phyloP scores from a whole-genome alignment of 1,140 invertebrate genomes.

The Anoplolepis gracilipes region DNA sequence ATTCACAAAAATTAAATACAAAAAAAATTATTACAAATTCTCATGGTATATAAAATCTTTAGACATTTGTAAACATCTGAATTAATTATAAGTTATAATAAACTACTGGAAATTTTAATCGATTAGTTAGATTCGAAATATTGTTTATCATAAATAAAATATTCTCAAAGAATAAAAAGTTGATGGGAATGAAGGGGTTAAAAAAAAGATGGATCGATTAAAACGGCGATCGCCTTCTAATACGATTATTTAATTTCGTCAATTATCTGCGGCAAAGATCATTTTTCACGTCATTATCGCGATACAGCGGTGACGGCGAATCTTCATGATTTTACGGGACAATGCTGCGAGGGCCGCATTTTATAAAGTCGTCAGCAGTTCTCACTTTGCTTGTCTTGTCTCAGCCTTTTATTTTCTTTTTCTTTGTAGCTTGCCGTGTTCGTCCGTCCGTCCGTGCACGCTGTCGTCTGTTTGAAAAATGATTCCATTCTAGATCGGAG shows the following conservation, averaged over 20 bases:
- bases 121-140: neutral
- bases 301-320: constrained; percentile 38
- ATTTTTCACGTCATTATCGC: constrained; percentile 73
- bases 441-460: neutral
- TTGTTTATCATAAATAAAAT: neutral
- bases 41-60: neutral
- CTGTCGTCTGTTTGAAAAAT: constrained; percentile 53
- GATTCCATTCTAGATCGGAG: constrained; percentile 59
- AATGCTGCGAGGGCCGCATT: constrained; percentile 37
- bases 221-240: constrained; percentile 29
- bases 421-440: neutral
- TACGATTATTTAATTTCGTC: constrained; percentile 70
- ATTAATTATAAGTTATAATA: neutral
- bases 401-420: neutral
- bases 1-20: neutral
- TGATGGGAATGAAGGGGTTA: constrained; percentile 25
- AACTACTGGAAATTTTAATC: neutral
- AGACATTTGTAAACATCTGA: neutral
- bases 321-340: constrained; percentile 58
- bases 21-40: too few relatives aligned
- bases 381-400: neutral
- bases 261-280: constrained; percentile 66
- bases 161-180: too few relatives aligned
- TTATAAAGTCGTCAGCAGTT: constrained; percentile 69
- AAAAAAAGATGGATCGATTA: constrained; percentile 67